Evolutionary conservation across 2,113 vertebrate species (phyloP).

Genomic region (Corythaixoides concolor): DNA sequence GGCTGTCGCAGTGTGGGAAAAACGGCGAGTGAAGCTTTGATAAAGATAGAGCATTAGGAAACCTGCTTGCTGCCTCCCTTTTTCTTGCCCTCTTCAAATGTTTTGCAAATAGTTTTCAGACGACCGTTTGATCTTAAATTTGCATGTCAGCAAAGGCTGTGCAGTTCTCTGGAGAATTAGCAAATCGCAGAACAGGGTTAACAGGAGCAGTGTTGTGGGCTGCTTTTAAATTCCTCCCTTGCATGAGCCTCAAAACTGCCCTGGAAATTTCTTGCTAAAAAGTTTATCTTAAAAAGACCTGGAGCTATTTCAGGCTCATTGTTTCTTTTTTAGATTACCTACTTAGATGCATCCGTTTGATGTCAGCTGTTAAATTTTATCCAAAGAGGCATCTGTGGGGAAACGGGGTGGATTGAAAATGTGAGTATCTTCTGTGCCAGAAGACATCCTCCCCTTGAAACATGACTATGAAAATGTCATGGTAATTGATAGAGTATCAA

Average conservation of each 20-base stretch:
- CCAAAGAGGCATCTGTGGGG: background rate
- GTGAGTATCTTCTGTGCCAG: background rate
- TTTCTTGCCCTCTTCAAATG: conserved; percentile 61
- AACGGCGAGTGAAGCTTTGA: conserved; percentile 37
- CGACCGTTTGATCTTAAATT: conserved; percentile 51
- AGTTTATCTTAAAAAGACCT: conserved; percentile 34
- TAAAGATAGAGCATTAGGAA: conserved; percentile 56
- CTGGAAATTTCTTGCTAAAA: conserved; percentile 40
- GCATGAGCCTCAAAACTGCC: conserved; percentile 16
- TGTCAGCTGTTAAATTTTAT: conserved; percentile 34
- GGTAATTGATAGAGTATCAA: background rate
- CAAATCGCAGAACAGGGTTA: conserved; percentile 59
- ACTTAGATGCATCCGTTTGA: conserved; percentile 51
- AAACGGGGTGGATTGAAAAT: background rate
- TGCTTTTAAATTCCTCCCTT: conserved; percentile 55
- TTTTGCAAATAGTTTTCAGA: conserved; percentile 60
- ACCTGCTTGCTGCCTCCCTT: conserved; percentile 40
- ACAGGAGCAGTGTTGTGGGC: conserved; percentile 38
- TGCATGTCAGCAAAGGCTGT: conserved; percentile 46
- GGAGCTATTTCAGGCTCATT: conserved; percentile 2
- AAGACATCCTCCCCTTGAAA: background rate
- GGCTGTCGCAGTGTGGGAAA: conserved; percentile 53
- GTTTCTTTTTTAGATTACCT: conserved; percentile 11
- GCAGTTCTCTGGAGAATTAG: conserved; percentile 43
- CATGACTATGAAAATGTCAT: background rate